phyloP scores from a whole-genome alignment of 1,140 invertebrate genomes.

The Eubasilissa regina region DNA sequence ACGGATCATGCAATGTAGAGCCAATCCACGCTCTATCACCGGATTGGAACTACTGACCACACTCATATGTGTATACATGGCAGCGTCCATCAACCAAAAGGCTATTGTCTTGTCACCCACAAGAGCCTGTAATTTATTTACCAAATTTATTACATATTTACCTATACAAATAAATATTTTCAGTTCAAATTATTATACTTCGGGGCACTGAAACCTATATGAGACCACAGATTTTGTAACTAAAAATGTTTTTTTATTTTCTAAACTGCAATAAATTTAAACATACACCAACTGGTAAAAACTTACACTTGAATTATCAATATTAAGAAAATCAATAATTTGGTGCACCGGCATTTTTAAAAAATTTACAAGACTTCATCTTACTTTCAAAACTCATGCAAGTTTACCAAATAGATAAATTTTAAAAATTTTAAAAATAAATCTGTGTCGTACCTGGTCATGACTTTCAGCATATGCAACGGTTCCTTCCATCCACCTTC shows the following conservation, averaged over 20 bases:
- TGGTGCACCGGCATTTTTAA: no score
- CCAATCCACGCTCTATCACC: constrained; percentile 92
- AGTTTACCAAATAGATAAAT: no score
- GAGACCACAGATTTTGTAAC: neutral
- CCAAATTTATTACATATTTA: neutral
- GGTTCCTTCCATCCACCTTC: constrained; percentile 95
- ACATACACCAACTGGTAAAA: no score
- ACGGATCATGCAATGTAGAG: constrained; percentile 97
- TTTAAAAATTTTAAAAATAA: neutral
- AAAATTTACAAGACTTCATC: no score
- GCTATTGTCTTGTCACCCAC: constrained; percentile 99
- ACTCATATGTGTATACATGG: constrained; percentile 98
- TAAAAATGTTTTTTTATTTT: neutral
- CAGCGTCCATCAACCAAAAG: constrained; percentile 99
- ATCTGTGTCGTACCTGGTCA: constrained; percentile 81
- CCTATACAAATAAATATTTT: neutral
- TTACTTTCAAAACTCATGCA: no score
- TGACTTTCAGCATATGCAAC: constrained; percentile 98
- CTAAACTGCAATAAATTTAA: no score
- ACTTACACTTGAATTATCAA: no score
- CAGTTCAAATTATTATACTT: no score
- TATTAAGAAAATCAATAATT: no score
- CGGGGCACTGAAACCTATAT: no score
- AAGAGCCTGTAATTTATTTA: constrained; percentile 78
- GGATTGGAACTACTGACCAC: constrained; percentile 78